A percentile compares a stretch with the other conserved stretches of the same genome.
These are phyloP conservation scores for Caretta caretta DNA, from an alignment of 2,113 vertebrate species.

Conservation along the genomic window DNA sequence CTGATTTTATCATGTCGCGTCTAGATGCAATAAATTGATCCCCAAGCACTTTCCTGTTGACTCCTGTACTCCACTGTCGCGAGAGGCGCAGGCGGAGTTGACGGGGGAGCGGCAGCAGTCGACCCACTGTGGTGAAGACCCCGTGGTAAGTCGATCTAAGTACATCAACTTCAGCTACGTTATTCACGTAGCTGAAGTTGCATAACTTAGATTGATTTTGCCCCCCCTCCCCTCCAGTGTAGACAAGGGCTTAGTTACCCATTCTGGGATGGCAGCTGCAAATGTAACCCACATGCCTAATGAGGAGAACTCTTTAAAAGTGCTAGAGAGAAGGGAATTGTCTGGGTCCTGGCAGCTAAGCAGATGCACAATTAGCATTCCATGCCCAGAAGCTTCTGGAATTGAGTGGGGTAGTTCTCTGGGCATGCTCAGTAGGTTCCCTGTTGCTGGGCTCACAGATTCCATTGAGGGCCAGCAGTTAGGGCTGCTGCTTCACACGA, in stretches of 20 bases:
- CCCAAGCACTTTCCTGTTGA: too few species aligned
- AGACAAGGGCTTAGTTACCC: background rate
- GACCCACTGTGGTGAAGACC: too few species aligned
- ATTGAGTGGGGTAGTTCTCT: background rate
- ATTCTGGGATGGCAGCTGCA: background rate
- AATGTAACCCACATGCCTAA: background rate
- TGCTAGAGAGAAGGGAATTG: background rate
- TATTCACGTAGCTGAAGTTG: too few species aligned
- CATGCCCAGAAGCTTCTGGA: background rate
- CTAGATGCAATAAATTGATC: too few species aligned
- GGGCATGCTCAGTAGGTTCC: background rate
- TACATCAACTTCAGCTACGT: too few species aligned
- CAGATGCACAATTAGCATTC: background rate
- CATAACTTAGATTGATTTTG: too few species aligned
- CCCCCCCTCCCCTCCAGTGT: too few species aligned
- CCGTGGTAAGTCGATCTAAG: too few species aligned
- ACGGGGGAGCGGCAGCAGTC: too few species aligned
- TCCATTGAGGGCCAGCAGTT: background rate
- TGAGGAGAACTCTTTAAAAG: background rate
- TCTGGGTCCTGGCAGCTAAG: background rate
- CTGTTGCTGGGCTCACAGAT: background rate
- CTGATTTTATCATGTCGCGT: too few species aligned
- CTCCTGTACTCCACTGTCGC: too few species aligned
- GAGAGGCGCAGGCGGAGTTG: too few species aligned
- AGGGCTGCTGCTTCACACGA: background rate